phyloP scores from a whole-genome alignment of 2,113 vertebrate genomes.

The Dromas ardeola region DNA sequence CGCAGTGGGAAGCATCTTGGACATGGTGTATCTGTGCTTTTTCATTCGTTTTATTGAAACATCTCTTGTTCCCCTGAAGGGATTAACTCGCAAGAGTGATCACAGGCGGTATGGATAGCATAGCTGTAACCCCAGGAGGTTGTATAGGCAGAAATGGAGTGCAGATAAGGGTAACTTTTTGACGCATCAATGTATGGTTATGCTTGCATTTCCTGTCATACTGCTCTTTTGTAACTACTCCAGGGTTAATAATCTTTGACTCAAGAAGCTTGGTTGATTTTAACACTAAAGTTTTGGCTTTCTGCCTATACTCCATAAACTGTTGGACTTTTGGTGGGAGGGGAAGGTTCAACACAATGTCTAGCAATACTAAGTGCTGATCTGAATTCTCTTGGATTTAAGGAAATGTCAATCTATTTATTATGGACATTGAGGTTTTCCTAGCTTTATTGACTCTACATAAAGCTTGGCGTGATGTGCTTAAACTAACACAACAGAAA shows the following conservation, averaged over 20 bases:
- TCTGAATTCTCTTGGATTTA: background rate
- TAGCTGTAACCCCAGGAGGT: background rate
- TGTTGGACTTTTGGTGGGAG: background rate
- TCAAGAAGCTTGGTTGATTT: background rate
- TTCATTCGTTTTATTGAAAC: background rate
- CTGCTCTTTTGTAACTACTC: background rate
- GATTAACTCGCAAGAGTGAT: background rate
- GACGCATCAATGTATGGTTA: background rate
- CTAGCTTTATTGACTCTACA: background rate
- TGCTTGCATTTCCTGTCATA: background rate
- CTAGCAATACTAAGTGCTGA: background rate
- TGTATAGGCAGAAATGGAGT: background rate
- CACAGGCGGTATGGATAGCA: accelerated
- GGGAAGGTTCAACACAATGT: background rate
- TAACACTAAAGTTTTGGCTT: background rate
- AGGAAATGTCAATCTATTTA: background rate
- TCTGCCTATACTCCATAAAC: background rate
- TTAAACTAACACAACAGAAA: background rate
- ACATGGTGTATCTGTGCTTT: background rate
- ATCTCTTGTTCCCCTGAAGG: background rate
- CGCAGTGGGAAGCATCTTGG: background rate
- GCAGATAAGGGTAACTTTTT: background rate
- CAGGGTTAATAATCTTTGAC: background rate
- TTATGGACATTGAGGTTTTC: background rate
- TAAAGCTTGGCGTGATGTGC: background rate